Conservation (phyloP, 2,888 invertebrate genomes). For the Rutpela maculata region DNA sequence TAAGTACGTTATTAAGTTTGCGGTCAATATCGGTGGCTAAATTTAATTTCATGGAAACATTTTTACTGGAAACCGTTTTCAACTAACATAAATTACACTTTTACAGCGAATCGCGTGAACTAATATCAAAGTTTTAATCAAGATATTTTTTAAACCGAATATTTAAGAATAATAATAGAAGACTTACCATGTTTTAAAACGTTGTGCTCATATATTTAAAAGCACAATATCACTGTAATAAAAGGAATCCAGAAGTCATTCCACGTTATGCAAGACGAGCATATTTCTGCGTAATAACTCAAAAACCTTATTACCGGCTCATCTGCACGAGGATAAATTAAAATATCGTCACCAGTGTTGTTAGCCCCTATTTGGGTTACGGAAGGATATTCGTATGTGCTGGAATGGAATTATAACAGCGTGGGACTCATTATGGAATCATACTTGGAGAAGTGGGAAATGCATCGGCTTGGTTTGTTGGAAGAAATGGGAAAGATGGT, state of each 20-base stretch:
- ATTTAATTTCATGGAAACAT: not conserved
- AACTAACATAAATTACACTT: not conserved
- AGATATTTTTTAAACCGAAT: not conserved
- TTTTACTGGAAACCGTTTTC: not conserved
- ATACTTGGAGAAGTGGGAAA: not conserved
- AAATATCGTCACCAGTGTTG: slow-evolving; percentile 25
- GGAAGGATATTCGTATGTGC: slow-evolving; percentile 21
- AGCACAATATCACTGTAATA: slow-evolving; percentile 10
- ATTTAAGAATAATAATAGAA: not conserved
- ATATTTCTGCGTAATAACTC: slow-evolving; percentile 26
- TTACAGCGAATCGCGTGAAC: not conserved
- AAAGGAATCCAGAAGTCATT: slow-evolving; percentile 30
- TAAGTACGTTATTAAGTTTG: not conserved
- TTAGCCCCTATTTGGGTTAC: slow-evolving; percentile 35
- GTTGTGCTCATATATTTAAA: not conserved
- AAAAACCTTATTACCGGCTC: slow-evolving; percentile 33
- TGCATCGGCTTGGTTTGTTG: not conserved
- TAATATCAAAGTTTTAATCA: slow-evolving; percentile 13
- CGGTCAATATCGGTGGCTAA: not conserved
- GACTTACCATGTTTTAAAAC: slow-evolving; percentile 3
- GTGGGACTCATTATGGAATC: not conserved
- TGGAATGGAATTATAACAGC: slow-evolving; percentile 25
- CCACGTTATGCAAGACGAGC: slow-evolving; percentile 13
- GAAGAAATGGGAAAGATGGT: not conserved
- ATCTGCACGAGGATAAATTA: slow-evolving; percentile 32